Base-by-base conservation (phyloP, 2,113 vertebrate species). In the Actenoides lindsayi region DNA sequence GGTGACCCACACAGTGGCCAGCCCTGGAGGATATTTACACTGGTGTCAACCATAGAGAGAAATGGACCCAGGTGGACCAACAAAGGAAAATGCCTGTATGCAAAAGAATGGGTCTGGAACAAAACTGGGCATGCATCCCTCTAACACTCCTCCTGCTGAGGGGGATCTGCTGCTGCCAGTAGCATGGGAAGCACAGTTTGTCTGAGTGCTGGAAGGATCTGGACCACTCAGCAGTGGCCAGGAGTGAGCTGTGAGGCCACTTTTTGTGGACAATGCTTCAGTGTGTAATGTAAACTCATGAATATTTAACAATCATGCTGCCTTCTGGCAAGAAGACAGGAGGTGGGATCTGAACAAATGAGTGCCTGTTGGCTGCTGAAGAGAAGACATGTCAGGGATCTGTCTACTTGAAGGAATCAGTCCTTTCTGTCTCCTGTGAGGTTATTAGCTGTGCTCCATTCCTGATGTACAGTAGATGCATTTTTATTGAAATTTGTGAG, bases 1-100 rank as follows among this genome's bases (percentile, higher is more conserved):
- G 20, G 30, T 82, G 65, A 70, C 37, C 8, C 0, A 0, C 10
- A 12, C 10, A 46, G 57, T 1, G 1, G 5, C 14, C 27, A 24
- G 24, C 24, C 35, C 1, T 0, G 1, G 24, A 12, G 10, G 3
- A 39, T 23, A 8, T 19, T 50, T 69, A 23, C 18, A 1, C 24
- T 64, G 25, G 15, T 44, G 33, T 69, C 39, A 69, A 0, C 16
- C 35, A 25, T 0, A 0, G 7, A 12, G 24, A 70, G 42, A 59
- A 31, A 56, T 1, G 17, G 27, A 54, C 16, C 16, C 4, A 2
- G 35, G 16, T 0, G 1, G 14, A 74, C 2, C 3, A 3, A 4
- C 0, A 6, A 39, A 35, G 33, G 35, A 59, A 87, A 89, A 25
- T 1, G 4, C 18, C 10, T 5, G 35, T 21, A 30, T 20, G 31